These are phyloP conservation scores for Pogoniulus pusillus DNA, from an alignment of 2,797 vertebrate genomes.

Conservation along the genomic window DNA sequence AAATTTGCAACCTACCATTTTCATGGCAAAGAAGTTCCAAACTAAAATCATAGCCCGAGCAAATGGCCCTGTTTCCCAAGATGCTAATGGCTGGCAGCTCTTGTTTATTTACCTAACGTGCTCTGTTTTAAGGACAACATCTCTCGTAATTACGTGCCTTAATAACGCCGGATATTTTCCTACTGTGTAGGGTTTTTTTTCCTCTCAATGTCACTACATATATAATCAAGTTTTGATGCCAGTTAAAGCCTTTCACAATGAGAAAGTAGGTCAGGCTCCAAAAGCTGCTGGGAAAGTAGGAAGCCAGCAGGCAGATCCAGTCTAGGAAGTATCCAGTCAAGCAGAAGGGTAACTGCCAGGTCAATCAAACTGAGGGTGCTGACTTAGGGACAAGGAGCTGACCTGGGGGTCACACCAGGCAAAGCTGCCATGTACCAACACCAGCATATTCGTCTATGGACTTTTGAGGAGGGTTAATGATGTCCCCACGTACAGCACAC, in stretches of 20 bases:
- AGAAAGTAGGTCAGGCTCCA: constrained; percentile 44
- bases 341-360: constrained; percentile 13
- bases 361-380: neutral
- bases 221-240: neutral
- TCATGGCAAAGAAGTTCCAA: neutral
- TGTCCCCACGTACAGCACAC: neutral
- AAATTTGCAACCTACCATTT: neutral
- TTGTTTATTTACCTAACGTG: neutral
- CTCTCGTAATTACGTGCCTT: neutral
- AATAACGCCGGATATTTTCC: neutral
- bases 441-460: neutral
- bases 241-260: neutral
- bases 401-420: neutral
- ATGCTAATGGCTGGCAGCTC: neutral
- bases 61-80: neutral
- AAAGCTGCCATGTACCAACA: neutral
- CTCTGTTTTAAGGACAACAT: neutral
- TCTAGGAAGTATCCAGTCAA: neutral
- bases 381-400: accelerated
- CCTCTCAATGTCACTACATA: neutral
- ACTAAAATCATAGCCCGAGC: neutral
- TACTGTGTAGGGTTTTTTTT: neutral
- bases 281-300: neutral
- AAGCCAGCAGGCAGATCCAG: neutral
- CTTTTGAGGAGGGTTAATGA: neutral